Base-by-base conservation (phyloP, 2,113 vertebrate genomes). In the Centropus bengalensis region DNA sequence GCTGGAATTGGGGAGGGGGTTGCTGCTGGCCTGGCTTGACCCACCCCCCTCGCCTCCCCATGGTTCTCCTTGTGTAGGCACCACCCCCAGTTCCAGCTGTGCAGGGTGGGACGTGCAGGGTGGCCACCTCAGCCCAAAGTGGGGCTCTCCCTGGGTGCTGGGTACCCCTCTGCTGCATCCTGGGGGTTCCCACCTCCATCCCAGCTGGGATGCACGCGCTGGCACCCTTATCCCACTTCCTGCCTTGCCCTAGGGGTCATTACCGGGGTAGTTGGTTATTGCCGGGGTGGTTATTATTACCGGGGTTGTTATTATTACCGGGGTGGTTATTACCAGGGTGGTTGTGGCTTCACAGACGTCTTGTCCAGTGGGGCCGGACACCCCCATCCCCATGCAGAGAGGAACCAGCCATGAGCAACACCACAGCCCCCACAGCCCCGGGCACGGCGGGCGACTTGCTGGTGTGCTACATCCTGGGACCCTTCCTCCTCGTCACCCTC, bases 401-500 rank as follows among this genome's bases (percentile, higher is more conserved):
- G 80, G 63, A 71, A 38, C 62, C 27, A 79, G 97, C 93, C 95
- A 98, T 98, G 98, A 99, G 98, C 98, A 99, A 99, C 97, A 96
- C 95, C 79, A 99, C 99, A 14, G 98, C 97, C n/a, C 97, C 98
- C 93, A 91, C 96, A 44, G 98, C 98, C 51, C 94, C 97, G 81
- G 94, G 94, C 73, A 62, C 94, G 27, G 94, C 96, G 92, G 98
- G 98, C 3, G 98, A 99, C 89, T 97, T 96, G 74, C 96, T 98
- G 81, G 98, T 98, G 95, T 97, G 98, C 94, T 99, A 98, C 56
- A 97, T 99, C 62, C 95, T 99, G 94, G 98, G 99, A 14, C 99
- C 99, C 12, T 98, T 99, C 96, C 96, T 99, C 96, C 97, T 99
- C 92, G 97, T 99, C 98, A 99, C 98, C 49, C 86, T 99, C 38